These are phyloP conservation scores for Chymomyza amoena DNA, from an alignment of 2,888 invertebrate species.

Conservation along the genomic window DNA sequence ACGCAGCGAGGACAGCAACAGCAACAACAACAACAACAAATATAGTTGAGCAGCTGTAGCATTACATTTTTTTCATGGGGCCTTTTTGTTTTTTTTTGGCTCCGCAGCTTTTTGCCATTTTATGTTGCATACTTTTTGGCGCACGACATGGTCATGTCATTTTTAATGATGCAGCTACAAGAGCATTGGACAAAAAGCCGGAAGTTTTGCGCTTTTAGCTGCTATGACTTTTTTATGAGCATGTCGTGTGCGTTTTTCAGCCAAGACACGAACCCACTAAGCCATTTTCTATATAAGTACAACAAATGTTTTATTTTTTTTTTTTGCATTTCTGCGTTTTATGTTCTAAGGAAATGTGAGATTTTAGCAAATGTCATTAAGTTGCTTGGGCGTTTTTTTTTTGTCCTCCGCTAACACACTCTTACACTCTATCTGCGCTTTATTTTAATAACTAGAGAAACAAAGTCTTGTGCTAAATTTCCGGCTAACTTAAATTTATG, in stretches of 20 bases:
- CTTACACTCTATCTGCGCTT: constrained; percentile 16
- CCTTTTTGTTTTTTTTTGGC: background rate
- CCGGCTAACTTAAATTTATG: constrained; percentile 63
- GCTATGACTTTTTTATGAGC: constrained; percentile 61
- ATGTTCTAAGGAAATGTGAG: constrained; percentile 66
- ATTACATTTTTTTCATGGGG: constrained; percentile 30
- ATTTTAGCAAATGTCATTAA: constrained; percentile 27
- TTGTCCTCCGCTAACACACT: background rate
- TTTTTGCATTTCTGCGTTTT: constrained; percentile 41
- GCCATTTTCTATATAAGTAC: constrained; percentile 24
- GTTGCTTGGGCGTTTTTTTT: background rate
- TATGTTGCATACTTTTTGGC: constrained; percentile 45
- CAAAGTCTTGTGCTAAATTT: constrained; percentile 59
- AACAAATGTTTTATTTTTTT: too few relatives aligned
- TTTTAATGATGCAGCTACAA: constrained; percentile 64
- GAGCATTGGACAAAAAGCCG: constrained; percentile 48
- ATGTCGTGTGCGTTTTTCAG: constrained; percentile 22
- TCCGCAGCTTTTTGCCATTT: constrained; percentile 17
- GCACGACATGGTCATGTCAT: constrained; percentile 46
- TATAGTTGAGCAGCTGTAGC: constrained; percentile 47
- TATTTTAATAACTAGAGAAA: constrained; percentile 48
- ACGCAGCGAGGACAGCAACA: constrained; percentile 3
- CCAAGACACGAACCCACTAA: constrained; percentile 28
- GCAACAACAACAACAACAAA: constrained; percentile 13
- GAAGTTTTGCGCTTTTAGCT: constrained; percentile 71